These are phyloP conservation scores for Oegoconia quadripuncta DNA, from an alignment of 2,888 invertebrate genomes.

Conservation along the genomic window DNA sequence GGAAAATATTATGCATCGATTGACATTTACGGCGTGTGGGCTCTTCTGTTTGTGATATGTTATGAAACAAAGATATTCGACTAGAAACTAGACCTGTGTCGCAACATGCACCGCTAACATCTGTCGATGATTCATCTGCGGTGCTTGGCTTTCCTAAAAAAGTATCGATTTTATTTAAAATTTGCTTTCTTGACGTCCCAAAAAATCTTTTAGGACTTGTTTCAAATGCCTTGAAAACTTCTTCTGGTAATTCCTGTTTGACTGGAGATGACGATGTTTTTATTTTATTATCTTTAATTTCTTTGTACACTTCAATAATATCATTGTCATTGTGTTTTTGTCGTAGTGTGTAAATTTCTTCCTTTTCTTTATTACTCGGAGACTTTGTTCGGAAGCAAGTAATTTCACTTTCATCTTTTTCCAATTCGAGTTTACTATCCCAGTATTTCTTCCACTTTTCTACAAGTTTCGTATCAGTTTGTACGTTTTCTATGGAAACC, in stretches of 20 bases:
- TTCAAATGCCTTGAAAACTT: constrained; percentile 71
- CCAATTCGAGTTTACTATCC: constrained; percentile 57
- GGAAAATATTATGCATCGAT: constrained; percentile 53
- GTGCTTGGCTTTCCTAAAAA: constrained; percentile 56
- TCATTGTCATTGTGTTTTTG: constrained; percentile 15
- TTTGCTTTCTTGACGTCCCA: constrained; percentile 68
- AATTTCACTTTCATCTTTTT: constrained; percentile 32
- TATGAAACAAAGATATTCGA: constrained; percentile 69
- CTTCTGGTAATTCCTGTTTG: constrained; percentile 67
- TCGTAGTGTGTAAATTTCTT: constrained; percentile 13
- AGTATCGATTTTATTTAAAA: constrained; percentile 67
- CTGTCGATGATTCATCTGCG: constrained; percentile 35
- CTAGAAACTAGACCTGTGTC: constrained; percentile 71
- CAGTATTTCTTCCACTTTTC: constrained; percentile 68
- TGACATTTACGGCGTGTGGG: constrained; percentile 43
- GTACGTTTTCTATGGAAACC: constrained; percentile 19
- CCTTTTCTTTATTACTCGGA: constrained; percentile 18
- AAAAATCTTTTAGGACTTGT: constrained; percentile 73
- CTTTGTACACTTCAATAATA: constrained; percentile 13
- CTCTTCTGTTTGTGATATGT: constrained; percentile 59
- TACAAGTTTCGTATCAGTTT: constrained; percentile 45
- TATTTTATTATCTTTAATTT: constrained; percentile 11
- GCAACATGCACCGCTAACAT: constrained; percentile 37
- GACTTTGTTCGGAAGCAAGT: constrained; percentile 27
- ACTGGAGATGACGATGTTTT: constrained; percentile 25